A percentile compares a stretch with the other conserved stretches of the same genome.
These are phyloP conservation scores for Nephrotoma appendiculata DNA, from an alignment of 2,888 invertebrate genomes.

Conservation along the genomic window DNA sequence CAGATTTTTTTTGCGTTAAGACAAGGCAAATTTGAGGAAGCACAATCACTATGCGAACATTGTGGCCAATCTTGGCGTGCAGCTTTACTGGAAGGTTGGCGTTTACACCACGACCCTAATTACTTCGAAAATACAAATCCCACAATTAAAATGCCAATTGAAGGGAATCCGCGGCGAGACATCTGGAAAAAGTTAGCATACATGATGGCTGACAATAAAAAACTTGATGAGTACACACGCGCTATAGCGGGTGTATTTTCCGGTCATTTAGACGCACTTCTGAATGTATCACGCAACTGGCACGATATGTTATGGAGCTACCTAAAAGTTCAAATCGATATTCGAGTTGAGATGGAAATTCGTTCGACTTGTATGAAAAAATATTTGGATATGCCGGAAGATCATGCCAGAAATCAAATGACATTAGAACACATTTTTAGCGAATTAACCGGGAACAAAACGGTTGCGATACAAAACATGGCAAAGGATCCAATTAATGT, in stretches of 20 bases:
- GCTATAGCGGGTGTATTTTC: constrained; percentile 67
- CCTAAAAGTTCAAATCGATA: constrained; percentile 65
- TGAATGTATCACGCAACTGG: constrained; percentile 68
- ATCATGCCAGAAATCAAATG: constrained; percentile 55
- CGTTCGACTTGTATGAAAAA: constrained; percentile 40
- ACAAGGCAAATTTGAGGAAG: constrained; percentile 74
- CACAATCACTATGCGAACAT: constrained; percentile 66
- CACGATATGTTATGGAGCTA: constrained; percentile 85
- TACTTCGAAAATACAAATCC: constrained; percentile 35
- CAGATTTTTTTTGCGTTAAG: constrained; percentile 56
- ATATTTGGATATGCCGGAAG: constrained; percentile 44
- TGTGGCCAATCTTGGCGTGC: constrained; percentile 89
- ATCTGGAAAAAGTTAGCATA: constrained; percentile 64
- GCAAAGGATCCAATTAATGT: constrained; percentile 52
- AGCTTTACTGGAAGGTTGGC: constrained; percentile 82
- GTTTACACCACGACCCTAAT: constrained; percentile 74
- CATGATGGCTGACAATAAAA: constrained; percentile 39
- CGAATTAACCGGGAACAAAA: constrained; percentile 46
- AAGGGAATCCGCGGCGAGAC: constrained; percentile 72
- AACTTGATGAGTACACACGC: constrained; percentile 39
- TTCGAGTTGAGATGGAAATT: constrained; percentile 67
- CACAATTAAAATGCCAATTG: constrained; percentile 37
- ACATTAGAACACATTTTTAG: constrained; percentile 53
- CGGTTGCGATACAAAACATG: constrained; percentile 33
- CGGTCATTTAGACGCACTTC: constrained; percentile 65